Evolutionary conservation across 2,888 invertebrate species (phyloP), one percentile per base, ranked within the genome.

Genomic region (Cybosia mesomella): DNA sequence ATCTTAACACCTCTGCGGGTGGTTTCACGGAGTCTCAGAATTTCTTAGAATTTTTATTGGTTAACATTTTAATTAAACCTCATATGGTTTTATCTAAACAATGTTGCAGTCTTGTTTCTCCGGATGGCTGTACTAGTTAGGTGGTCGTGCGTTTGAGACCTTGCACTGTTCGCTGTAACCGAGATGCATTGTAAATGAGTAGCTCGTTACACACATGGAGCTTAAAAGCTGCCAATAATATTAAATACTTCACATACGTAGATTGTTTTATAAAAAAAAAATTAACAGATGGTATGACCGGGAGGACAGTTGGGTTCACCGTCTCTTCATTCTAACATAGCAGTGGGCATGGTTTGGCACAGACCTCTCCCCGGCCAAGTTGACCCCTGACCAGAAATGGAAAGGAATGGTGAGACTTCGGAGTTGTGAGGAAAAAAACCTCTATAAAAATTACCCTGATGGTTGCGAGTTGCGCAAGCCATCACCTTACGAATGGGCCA

Each of bases 151-250:
- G 78, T 72, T 81, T 73, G 75, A 84, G 85, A 73, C 88, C 88
- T 89, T 86, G 87, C 80, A 75, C 80, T 72, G 75, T 78, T 76
- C 78, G 74, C 67, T 79, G 77, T 81, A 86, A 73, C 85, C 85
- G 83, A 84, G 86, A 86, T 88, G 85, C 86, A 89, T 89, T 79
- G 71, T 69, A 83, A 87, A 89, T 89, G 81, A 85, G 82, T 69
- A 69, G 70, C 73, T 81, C 73, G 75, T 83, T 83, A 84, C 76
- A 71, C 59, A 62, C 65, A 61, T 62, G 64, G 53, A 73, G 64
- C 69, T 75, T 71, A 59, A 64, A 70, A 55, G 22, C 18, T 7
- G 34, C 24, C 34, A 39, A 36, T 18, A 24, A 24, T 54, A 64
- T 58, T 22, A 39, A 36, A 11, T 39, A 36, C 22, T 60, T 39